These are phyloP conservation scores for Fringilla coelebs DNA, from an alignment of 2,797 vertebrate genomes.

Conservation along the genomic window DNA sequence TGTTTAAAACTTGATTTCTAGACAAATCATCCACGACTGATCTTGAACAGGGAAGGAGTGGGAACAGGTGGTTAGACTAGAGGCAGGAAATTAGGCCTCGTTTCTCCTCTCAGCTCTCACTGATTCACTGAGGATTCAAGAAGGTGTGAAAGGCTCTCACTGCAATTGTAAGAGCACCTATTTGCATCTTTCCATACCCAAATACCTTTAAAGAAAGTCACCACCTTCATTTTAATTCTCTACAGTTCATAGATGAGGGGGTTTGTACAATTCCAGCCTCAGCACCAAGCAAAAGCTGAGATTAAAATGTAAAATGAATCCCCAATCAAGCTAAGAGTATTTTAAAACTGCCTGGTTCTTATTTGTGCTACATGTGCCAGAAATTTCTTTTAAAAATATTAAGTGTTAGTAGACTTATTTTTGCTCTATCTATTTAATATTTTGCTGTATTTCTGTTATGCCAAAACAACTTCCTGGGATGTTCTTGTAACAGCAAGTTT, in stretches of 20 bases:
- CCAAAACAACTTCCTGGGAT: background rate
- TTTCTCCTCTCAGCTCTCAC: conserved; percentile 9
- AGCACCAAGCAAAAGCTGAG: background rate
- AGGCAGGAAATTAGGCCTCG: conserved; percentile 37
- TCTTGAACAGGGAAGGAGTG: conserved; percentile 30
- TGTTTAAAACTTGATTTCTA: background rate
- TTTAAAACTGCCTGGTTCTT: background rate
- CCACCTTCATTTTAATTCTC: background rate
- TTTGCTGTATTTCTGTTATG: background rate
- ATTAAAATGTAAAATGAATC: background rate
- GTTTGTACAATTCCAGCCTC: background rate
- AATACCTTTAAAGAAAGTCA: conserved; percentile 6
- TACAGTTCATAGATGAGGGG: background rate
- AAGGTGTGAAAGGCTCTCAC: conserved; percentile 40
- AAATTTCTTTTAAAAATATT: background rate
- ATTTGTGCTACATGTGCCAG: background rate
- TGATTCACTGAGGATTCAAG: conserved; percentile 13
- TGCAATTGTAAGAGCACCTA: conserved; percentile 31
- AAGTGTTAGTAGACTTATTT: background rate
- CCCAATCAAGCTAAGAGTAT: background rate
- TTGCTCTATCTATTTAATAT: background rate
- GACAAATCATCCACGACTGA: background rate
- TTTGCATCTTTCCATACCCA: conserved; percentile 24
- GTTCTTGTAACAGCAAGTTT: background rate
- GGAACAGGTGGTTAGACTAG: conserved; percentile 45